phyloP scores from a whole-genome alignment of 2,888 invertebrate genomes.

The Bellardia bayeri region DNA sequence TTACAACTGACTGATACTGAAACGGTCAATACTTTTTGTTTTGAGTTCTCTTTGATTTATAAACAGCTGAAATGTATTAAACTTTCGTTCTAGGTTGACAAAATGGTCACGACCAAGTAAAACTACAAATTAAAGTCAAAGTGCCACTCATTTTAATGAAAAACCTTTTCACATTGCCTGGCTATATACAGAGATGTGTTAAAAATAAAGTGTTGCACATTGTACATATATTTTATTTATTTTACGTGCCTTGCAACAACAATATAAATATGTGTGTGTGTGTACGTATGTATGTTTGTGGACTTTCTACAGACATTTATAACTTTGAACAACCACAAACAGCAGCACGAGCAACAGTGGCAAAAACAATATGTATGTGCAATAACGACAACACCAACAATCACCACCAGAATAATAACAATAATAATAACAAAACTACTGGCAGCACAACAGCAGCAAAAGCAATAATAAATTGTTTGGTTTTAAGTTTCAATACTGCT shows the following conservation, averaged over 20 bases:
- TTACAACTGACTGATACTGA: no score
- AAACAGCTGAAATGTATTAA: no score
- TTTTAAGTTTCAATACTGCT: conserved; percentile 67
- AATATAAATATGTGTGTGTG: conserved; percentile 17
- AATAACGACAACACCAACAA: conserved; percentile 21
- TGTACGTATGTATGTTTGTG: neutral
- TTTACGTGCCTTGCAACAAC: conserved; percentile 66
- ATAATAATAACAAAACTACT: conserved; percentile 8
- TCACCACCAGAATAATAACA: conserved; percentile 35
- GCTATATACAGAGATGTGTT: conserved; percentile 18
- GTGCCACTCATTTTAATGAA: no score
- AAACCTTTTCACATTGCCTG: neutral
- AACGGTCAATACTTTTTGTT: no score
- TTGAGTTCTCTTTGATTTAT: no score
- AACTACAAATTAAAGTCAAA: no score
- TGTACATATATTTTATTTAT: conserved; percentile 50
- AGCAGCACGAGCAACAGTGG: conserved; percentile 24
- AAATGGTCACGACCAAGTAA: no score
- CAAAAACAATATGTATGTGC: conserved; percentile 13
- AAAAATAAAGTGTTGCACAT: conserved; percentile 65
- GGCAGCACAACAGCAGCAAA: conserved; percentile 2
- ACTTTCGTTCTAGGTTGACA: no score
- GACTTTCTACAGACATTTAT: conserved; percentile 29
- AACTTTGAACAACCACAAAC: conserved; percentile 45
- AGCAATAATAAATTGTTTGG: conserved; percentile 67